Evolutionary conservation across 2,797 vertebrate genomes (phyloP).

Genomic region (Denticeps clupeoides): DNA sequence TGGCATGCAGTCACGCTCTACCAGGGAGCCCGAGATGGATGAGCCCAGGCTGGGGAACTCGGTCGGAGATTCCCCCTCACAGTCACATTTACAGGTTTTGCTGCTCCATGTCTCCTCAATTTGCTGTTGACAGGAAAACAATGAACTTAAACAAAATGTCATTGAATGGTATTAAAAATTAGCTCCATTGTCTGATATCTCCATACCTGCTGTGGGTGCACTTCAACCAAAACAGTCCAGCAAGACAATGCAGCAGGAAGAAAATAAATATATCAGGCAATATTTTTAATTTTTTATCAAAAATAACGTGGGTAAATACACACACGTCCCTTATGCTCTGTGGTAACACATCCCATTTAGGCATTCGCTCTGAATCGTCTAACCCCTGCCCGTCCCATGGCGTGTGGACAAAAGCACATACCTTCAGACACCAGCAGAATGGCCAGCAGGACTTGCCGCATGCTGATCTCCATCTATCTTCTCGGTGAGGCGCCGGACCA

Average conservation of each 20-base stretch:
- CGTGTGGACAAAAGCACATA: conserved; percentile 39
- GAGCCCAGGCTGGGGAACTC: conserved; percentile 41
- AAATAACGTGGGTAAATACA: no score
- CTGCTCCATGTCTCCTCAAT: conserved; percentile 69
- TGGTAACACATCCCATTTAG: no score
- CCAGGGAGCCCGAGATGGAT: conserved; percentile 12
- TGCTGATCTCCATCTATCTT: conserved; percentile 55
- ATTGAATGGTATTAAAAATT: not conserved
- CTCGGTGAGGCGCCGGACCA: conserved; percentile 32
- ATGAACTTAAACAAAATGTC: not conserved
- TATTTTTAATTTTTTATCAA: no score
- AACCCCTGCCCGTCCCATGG: not conserved
- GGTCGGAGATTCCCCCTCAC: conserved; percentile 62
- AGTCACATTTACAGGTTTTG: conserved; percentile 81
- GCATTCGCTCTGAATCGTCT: not conserved
- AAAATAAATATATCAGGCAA: not conserved
- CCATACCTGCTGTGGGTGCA: conserved; percentile 27
- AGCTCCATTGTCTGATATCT: not conserved
- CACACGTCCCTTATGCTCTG: no score
- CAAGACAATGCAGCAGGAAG: not conserved
- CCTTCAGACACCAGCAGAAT: conserved; percentile 65
- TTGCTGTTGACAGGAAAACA: conserved; percentile 39
- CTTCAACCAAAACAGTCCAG: conserved; percentile 11
- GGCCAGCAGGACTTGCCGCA: conserved; percentile 49
- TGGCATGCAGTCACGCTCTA: conserved; percentile 61